These are phyloP conservation scores for Yponomeuta evonymella DNA, from an alignment of 2,888 invertebrate species.

Conservation along the genomic window DNA sequence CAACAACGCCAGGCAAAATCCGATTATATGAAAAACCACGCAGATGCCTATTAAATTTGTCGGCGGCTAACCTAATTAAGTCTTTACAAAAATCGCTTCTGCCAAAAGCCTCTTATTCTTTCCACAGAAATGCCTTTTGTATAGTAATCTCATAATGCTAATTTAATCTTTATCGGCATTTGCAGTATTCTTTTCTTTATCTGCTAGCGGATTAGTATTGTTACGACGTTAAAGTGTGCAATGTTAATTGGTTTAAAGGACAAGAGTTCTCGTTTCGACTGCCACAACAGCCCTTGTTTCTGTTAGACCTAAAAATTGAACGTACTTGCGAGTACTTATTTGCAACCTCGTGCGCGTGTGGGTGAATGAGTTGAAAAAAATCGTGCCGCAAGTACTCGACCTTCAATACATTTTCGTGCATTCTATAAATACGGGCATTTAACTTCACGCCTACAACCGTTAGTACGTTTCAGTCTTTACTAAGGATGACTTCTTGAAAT, in stretches of 20 bases:
- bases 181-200: conserved; percentile 43
- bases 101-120: conserved; percentile 14
- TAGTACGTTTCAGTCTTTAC: no score
- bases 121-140: conserved; percentile 22
- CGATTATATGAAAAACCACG: background rate
- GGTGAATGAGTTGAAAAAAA: no score
- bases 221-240: conserved; percentile 37
- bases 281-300: background rate
- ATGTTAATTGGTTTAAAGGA: background rate
- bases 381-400: no score
- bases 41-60: conserved; percentile 1
- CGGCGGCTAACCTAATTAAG: conserved; percentile 11
- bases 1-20: background rate
- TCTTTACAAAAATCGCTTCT: conserved; percentile 11
- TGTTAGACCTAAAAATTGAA: background rate
- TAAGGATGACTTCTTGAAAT: no score
- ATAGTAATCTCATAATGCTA: conserved; percentile 53
- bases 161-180: conserved; percentile 49
- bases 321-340: no score
- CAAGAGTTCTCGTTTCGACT: background rate
- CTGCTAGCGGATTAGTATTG: conserved; percentile 40
- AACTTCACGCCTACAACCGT: no score
- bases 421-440: no score
- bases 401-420: no score
- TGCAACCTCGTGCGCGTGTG: no score